Conservation (phyloP, 2,888 invertebrate genomes). For the Synanthedon vespiformis region DNA sequence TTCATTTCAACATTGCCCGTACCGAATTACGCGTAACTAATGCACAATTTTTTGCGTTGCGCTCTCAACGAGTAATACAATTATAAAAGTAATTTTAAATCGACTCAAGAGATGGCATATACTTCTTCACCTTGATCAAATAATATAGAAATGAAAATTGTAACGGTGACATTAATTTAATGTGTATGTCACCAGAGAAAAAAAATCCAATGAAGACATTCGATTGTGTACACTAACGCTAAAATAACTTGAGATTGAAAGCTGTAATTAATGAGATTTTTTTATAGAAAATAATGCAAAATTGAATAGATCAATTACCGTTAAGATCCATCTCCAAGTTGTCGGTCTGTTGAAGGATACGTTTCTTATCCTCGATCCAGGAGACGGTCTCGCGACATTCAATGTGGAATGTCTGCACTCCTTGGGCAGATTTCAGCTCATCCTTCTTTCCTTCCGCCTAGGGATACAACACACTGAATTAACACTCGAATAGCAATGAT, state of each 20-base stretch:
- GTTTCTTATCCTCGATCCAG: conserved; percentile 99
- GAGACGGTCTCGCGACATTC: conserved; percentile 98
- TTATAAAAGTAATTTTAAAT: too few species aligned
- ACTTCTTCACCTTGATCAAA: too few species aligned
- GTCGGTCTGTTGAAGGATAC: conserved; percentile 97
- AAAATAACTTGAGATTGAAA: not conserved
- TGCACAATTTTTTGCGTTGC: too few species aligned
- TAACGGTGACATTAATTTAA: too few species aligned
- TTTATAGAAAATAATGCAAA: not conserved
- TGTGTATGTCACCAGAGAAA: too few species aligned
- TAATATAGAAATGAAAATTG: too few species aligned
- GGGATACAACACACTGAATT: not conserved
- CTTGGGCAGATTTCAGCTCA: conserved; percentile 95
- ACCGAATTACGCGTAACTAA: too few species aligned
- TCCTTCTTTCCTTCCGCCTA: conserved; percentile 94
- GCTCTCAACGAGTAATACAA: too few species aligned
- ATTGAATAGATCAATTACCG: conserved; percentile 37
- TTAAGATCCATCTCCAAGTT: conserved; percentile 98
- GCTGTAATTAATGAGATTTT: not conserved
- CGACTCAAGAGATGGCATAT: too few species aligned
- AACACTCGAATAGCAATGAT: too few species aligned
- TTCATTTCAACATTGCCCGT: too few species aligned
- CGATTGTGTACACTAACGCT: not conserved
- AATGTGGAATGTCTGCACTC: conserved; percentile 99
- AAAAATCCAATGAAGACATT: not conserved